These are phyloP conservation scores for Bombus fervidus DNA, from an alignment of 1,140 invertebrate genomes.

Conservation along the genomic window DNA sequence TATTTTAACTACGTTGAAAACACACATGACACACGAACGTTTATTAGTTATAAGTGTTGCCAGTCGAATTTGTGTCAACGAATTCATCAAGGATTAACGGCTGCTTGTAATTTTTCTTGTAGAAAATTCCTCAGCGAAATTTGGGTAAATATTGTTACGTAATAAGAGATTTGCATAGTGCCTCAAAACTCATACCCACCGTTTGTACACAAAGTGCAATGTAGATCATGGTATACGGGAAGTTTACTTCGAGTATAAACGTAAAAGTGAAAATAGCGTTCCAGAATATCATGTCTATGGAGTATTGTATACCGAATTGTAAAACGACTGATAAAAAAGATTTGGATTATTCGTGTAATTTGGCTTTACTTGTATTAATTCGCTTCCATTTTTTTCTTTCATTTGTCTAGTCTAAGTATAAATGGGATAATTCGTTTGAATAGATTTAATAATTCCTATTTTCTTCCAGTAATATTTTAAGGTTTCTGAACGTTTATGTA, in stretches of 20 bases:
- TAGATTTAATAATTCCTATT: background rate
- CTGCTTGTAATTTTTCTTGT: constrained; percentile 35
- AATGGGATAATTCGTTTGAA: background rate
- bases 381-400: background rate
- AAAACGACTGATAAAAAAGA: constrained; percentile 21
- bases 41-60: constrained; percentile 23
- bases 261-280: background rate
- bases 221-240: background rate
- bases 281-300: background rate
- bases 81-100: background rate
- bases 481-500: background rate
- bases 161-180: constrained; percentile 46
- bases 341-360: constrained; percentile 21
- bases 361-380: background rate
- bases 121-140: constrained; percentile 32
- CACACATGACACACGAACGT: background rate
- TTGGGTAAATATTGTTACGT: constrained; percentile 33
- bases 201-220: constrained; percentile 32
- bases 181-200: constrained; percentile 40
- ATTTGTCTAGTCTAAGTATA: background rate
- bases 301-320: constrained; percentile 18
- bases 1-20: constrained; percentile 27
- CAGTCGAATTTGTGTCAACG: background rate
- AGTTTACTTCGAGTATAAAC: background rate
- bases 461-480: background rate